phyloP scores from a whole-genome alignment of 2,113 vertebrate genomes.

The Eonycteris spelaea region DNA sequence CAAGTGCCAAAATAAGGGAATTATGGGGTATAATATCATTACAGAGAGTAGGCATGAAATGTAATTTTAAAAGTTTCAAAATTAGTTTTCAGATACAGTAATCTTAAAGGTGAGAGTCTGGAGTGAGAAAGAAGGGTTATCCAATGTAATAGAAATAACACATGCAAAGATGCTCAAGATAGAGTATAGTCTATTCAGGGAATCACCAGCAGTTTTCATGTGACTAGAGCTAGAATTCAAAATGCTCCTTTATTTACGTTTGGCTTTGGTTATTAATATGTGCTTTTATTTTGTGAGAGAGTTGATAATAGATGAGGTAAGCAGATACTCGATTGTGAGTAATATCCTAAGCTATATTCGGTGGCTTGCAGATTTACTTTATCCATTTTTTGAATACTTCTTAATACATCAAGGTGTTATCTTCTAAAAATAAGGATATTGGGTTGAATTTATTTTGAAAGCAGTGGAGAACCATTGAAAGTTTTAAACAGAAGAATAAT shows the following conservation, averaged over 20 bases:
- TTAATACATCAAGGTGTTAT: not conserved
- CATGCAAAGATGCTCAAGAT: not conserved
- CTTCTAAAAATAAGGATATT: not conserved
- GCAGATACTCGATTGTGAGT: not conserved
- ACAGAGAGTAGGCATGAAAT: not conserved
- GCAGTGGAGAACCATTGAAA: not conserved
- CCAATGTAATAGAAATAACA: not conserved
- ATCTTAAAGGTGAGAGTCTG: not conserved
- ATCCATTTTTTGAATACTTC: not conserved
- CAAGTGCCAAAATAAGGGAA: not conserved
- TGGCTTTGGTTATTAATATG: not conserved
- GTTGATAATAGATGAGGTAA: not conserved
- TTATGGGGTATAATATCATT: not conserved
- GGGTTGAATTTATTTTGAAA: not conserved
- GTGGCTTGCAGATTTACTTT: not conserved
- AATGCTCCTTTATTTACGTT: not conserved
- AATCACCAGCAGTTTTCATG: not conserved
- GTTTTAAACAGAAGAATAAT: not conserved
- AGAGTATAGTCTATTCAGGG: not conserved
- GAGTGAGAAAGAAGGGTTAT: not conserved
- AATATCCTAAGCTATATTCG: not conserved
- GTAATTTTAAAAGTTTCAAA: not conserved
- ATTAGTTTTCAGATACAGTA: not conserved
- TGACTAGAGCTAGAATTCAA: not conserved
- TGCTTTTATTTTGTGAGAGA: not conserved